Conservation (phyloP, 2,797 vertebrate genomes). For the Chaunax sp. region DNA sequence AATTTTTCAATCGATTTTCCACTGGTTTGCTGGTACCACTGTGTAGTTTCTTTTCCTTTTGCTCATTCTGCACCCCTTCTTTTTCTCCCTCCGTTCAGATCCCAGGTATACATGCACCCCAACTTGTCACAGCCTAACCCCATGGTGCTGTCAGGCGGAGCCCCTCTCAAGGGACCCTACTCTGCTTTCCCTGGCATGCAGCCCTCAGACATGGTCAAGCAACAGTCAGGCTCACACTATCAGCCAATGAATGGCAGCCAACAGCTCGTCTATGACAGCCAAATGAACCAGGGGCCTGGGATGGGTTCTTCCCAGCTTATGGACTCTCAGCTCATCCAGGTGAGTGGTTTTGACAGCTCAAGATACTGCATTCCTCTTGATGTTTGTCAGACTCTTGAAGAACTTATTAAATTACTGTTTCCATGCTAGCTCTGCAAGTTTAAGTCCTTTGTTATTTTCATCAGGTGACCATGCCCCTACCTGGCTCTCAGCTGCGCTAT, state of each 20-base stretch:
- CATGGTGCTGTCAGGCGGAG: constrained; percentile 95
- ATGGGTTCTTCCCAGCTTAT: constrained; percentile 96
- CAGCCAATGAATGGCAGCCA: constrained; percentile 97
- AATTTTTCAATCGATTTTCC: neutral
- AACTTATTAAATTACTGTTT: neutral
- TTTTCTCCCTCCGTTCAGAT: constrained; percentile 78
- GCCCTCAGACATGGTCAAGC: constrained; percentile 97
- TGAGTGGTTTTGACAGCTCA: constrained; percentile 48
- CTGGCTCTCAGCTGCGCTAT: constrained; percentile 95
- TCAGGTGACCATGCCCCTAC: constrained; percentile 96
- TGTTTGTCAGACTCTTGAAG: neutral
- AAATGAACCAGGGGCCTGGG: constrained; percentile 91
- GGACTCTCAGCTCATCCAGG: constrained; percentile 99
- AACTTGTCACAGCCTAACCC: constrained; percentile 96
- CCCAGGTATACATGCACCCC: constrained; percentile 99
- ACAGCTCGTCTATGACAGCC: constrained; percentile 92
- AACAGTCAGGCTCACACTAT: constrained; percentile 94
- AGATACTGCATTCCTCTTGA: neutral
- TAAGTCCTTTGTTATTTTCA: neutral
- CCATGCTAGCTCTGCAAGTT: neutral
- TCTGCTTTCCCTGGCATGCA: constrained; percentile 96
- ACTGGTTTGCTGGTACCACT: neutral
- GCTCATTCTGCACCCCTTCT: constrained; percentile 1
- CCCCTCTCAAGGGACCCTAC: constrained; percentile 93
- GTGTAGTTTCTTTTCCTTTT: neutral